These are phyloP conservation scores for Triops longicaudatus DNA, from an alignment of 1,140 invertebrate species.

Conservation along the genomic window DNA sequence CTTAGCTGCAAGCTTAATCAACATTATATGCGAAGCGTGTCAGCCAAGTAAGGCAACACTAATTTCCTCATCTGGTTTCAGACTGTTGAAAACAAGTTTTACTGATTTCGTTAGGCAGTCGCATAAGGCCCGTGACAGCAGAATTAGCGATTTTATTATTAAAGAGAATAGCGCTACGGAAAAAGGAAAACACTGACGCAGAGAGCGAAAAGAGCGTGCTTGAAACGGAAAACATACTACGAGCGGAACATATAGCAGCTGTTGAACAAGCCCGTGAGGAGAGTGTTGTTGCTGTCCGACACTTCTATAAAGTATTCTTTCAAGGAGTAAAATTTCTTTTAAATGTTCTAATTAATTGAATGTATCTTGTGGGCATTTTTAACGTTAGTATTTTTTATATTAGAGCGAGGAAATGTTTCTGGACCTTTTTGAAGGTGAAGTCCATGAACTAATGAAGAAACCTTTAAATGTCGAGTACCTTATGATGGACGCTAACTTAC, in stretches of 20 bases:
- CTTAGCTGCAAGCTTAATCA: slow-evolving; percentile 67
- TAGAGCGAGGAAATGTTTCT: slow-evolving; percentile 95
- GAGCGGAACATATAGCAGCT: slow-evolving; percentile 54
- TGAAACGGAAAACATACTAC: background rate
- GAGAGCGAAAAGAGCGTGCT: slow-evolving; percentile 38
- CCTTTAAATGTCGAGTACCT: slow-evolving; percentile 85
- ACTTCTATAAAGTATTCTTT: slow-evolving; percentile 73
- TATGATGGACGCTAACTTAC: slow-evolving; percentile 91
- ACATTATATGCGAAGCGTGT: slow-evolving; percentile 58
- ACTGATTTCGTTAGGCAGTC: slow-evolving; percentile 47
- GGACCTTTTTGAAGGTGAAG: slow-evolving; percentile 98
- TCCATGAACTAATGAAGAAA: slow-evolving; percentile 76
- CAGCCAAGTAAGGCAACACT: slow-evolving; percentile 32
- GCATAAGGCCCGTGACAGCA: slow-evolving; percentile 80
- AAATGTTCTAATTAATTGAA: slow-evolving; percentile 4
- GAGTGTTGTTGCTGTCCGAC: slow-evolving; percentile 72
- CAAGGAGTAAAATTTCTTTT: background rate
- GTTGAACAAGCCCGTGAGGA: slow-evolving; percentile 75
- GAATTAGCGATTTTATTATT: slow-evolving; percentile 77
- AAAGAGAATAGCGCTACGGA: slow-evolving; percentile 43
- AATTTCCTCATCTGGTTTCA: background rate
- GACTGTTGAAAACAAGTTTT: slow-evolving; percentile 35
- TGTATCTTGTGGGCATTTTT: background rate
- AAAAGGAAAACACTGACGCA: slow-evolving; percentile 30
- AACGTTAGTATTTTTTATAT: background rate